Percentiles rank a stretch among this genome's conserved stretches.
phyloP scores from a whole-genome alignment of 2,888 invertebrate genomes.

The Cheilosia impressa region DNA sequence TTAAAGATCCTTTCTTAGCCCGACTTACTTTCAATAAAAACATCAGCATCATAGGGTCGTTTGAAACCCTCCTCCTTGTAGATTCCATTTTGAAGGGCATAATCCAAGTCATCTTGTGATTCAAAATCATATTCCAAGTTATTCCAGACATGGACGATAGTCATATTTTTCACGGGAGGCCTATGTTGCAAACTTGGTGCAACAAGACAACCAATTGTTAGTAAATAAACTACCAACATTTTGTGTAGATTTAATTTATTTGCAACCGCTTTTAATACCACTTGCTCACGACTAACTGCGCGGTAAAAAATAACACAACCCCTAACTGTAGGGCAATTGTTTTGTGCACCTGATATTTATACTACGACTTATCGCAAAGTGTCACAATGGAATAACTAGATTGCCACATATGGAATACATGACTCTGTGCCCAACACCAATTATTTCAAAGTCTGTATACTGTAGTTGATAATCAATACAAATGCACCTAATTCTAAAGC shows the following conservation, averaged over 20 bases:
- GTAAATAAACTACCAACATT: conserved; percentile 32
- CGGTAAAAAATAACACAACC: conserved; percentile 4
- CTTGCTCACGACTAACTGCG: not conserved
- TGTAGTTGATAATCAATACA: too few species aligned
- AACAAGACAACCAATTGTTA: conserved; percentile 9
- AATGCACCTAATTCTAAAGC: too few species aligned
- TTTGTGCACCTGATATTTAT: conserved; percentile 15
- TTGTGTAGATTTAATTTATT: not conserved
- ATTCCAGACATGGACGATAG: conserved; percentile 38
- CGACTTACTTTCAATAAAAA: conserved; percentile 23
- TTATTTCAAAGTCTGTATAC: too few species aligned
- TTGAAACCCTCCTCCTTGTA: conserved; percentile 44
- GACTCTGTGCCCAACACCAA: too few species aligned
- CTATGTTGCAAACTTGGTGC: conserved; percentile 15
- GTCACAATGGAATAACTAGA: not conserved
- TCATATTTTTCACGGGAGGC: conserved; percentile 41
- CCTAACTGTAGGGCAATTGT: not conserved
- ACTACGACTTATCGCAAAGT: not conserved
- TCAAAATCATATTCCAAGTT: conserved; percentile 61
- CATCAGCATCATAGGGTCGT: conserved; percentile 55
- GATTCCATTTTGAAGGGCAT: conserved; percentile 30
- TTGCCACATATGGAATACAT: not conserved
- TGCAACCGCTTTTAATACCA: too few species aligned
- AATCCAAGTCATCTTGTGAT: conserved; percentile 6
- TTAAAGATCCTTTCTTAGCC: not conserved